Conservation (phyloP, 2,113 vertebrate genomes). For the Neodon shergylaensis region DNA sequence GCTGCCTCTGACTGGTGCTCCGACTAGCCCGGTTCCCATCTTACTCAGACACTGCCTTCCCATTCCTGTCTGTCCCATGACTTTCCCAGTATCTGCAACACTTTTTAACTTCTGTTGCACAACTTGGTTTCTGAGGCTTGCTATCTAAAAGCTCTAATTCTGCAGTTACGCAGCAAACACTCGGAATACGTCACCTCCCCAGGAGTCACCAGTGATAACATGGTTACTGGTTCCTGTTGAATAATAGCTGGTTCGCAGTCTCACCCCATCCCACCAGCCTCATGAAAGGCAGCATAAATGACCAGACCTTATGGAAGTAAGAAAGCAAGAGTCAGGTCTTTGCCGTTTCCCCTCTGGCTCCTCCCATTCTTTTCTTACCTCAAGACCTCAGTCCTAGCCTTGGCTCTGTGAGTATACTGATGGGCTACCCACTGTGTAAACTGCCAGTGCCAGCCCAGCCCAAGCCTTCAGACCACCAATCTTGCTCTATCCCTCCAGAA, state of each 20-base stretch:
- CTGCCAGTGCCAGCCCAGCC: not conserved
- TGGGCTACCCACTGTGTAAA: not conserved
- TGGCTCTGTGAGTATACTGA: not conserved
- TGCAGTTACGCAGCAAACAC: not conserved
- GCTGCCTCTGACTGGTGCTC: not conserved
- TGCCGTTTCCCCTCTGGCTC: not conserved
- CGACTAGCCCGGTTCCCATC: not conserved
- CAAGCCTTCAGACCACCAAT: not conserved
- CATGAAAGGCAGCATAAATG: accelerated
- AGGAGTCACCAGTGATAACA: not conserved
- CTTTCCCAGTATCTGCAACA: accelerated
- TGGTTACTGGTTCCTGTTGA: not conserved
- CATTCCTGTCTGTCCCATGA: not conserved
- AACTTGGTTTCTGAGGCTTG: not conserved
- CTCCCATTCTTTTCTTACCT: too few species aligned
- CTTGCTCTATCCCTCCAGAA: not conserved
- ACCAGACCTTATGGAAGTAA: not conserved
- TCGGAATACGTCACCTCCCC: accelerated
- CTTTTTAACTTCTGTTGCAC: not conserved
- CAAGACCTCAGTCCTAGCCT: not conserved
- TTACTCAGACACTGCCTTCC: not conserved
- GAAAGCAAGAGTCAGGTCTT: not conserved
- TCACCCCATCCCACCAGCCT: accelerated
- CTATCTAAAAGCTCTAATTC: not conserved
- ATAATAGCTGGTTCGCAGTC: accelerated